A percentile compares a stretch with the other conserved stretches of the same genome.
These are phyloP conservation scores for Trypoxylus dichotomus DNA, from an alignment of 1,140 invertebrate genomes.

Conservation along the genomic window DNA sequence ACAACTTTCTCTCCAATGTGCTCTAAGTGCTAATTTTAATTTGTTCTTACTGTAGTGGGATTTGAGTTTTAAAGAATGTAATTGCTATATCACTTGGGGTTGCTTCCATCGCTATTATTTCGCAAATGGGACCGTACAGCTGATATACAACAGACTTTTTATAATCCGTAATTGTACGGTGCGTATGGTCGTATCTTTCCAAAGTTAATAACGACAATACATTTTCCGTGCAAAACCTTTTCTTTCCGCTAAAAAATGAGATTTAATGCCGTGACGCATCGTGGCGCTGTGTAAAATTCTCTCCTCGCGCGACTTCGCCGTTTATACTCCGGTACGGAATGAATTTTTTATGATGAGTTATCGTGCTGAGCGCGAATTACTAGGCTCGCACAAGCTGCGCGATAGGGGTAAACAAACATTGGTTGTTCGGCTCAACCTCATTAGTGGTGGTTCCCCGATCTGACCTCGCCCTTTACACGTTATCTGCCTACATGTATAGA, in stretches of 20 bases:
- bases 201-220: neutral
- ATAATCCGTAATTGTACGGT: neutral
- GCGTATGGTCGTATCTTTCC: neutral
- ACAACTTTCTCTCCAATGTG: no score
- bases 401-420: conserved; percentile 6
- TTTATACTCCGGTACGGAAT: neutral
- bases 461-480: neutral
- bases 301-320: neutral
- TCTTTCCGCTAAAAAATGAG: neutral
- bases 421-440: neutral
- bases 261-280: neutral
- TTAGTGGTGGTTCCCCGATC: neutral
- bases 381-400: neutral
- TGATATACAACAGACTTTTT: neutral
- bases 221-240: neutral
- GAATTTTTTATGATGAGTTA: conserved; percentile 7
- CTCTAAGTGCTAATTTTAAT: no score
- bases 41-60: no score
- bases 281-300: neutral
- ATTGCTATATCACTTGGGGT: no score
- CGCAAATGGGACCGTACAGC: no score
- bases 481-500: neutral
- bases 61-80: no score
- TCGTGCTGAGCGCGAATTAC: neutral
- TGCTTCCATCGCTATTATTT: no score